Evolutionary conservation across 2,113 vertebrate species (phyloP).

Genomic region (Colinus virginianus): DNA sequence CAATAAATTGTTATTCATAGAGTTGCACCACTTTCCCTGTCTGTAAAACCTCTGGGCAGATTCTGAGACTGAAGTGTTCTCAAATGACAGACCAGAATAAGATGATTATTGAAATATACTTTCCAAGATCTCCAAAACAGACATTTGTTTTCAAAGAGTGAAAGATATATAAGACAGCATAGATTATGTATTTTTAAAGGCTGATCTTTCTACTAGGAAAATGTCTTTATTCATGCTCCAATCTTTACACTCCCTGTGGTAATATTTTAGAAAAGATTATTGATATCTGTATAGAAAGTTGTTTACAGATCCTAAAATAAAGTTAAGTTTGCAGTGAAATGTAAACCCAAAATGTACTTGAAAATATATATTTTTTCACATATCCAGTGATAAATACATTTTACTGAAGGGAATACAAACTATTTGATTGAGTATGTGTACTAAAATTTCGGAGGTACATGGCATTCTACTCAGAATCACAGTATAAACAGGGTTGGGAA

Average conservation of each 20-base stretch:
- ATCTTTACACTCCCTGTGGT: rapidly evolving
- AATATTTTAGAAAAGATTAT: not conserved
- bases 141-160: not conserved
- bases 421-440: not conserved
- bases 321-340: not conserved
- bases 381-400: not conserved
- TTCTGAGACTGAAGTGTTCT: not conserved
- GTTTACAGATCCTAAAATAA: not conserved
- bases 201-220: not conserved
- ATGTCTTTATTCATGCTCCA: not conserved
- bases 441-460: not conserved
- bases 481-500: not conserved
- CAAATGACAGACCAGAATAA: not conserved
- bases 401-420: not conserved
- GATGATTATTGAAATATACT: not conserved
- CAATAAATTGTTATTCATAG: not conserved
- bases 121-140: not conserved
- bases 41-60: not conserved
- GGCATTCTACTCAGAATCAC: not conserved
- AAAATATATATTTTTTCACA: not conserved
- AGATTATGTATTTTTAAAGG: not conserved
- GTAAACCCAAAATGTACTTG: not conserved
- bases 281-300: not conserved
- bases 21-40: not conserved
- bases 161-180: not conserved